Percentiles rank a stretch among this genome's conserved stretches.
Evolutionary conservation across 2,797 vertebrate genomes (phyloP).

Genomic region (Schizopygopsis pylzovi): DNA sequence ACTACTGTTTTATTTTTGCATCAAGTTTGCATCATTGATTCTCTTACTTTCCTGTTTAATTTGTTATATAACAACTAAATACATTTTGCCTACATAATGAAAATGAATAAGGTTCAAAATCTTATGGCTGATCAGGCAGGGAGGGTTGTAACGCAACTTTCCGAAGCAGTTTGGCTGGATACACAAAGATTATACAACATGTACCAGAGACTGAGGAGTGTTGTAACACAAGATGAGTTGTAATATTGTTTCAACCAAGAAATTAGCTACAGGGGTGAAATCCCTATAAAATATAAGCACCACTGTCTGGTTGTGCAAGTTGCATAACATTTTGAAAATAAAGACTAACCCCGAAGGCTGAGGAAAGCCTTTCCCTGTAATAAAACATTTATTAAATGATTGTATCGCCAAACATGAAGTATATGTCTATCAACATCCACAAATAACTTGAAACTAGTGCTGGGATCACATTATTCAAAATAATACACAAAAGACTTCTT

Average conservation of each 20-base stretch:
- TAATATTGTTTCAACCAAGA: background rate
- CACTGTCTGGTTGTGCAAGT: background rate
- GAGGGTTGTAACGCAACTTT: background rate
- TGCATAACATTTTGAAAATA: background rate
- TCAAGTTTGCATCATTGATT: background rate
- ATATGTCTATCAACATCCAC: background rate
- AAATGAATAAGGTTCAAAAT: background rate
- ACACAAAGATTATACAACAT: background rate
- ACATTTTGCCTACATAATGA: background rate
- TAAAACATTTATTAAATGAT: background rate
- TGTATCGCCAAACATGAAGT: background rate
- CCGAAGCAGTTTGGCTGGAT: background rate
- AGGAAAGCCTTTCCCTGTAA: background rate
- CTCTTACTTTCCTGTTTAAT: background rate
- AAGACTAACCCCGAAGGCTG: background rate
- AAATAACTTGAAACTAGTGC: background rate
- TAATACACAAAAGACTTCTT: background rate
- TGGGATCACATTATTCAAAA: background rate
- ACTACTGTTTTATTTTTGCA: background rate
- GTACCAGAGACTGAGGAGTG: background rate
- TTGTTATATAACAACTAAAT: background rate
- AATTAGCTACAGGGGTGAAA: background rate
- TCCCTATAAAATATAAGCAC: background rate
- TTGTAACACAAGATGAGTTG: background rate
- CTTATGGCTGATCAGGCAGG: background rate